Conservation (phyloP, 1,140 invertebrate genomes). For the Pissodes strobi region DNA sequence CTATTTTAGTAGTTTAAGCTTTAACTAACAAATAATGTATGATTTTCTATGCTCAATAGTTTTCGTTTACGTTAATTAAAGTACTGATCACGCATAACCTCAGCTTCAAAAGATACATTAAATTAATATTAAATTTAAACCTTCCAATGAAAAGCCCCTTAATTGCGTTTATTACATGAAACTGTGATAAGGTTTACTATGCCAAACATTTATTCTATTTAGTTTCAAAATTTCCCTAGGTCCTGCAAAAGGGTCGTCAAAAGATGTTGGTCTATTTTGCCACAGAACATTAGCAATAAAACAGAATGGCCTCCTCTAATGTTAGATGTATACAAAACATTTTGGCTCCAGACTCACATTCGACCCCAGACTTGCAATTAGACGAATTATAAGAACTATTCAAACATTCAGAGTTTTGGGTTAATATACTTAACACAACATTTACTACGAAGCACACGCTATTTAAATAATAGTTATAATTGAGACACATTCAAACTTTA, state of each 20-base stretch:
- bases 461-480: conserved; percentile 20
- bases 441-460: conserved; percentile 6
- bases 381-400: conserved; percentile 27
- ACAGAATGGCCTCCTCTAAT: conserved; percentile 27
- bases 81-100: too few species aligned
- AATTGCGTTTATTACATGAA: conserved; percentile 12
- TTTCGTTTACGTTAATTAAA: too few species aligned
- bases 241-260: conserved; percentile 19
- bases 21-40: too few species aligned
- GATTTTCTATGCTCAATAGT: too few species aligned
- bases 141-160: conserved; percentile 9
- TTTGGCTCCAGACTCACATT: conserved; percentile 13
- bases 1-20: too few species aligned
- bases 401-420: conserved; percentile 25
- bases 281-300: conserved; percentile 32
- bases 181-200: conserved; percentile 24
- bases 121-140: not conserved
- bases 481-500: conserved; percentile 25
- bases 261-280: conserved; percentile 30
- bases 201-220: conserved; percentile 28
- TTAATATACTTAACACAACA: conserved; percentile 18
- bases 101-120: too few species aligned
- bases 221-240: conserved; percentile 22
- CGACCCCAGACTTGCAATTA: conserved; percentile 17
- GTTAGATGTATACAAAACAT: conserved; percentile 15